Evolutionary conservation across 2,888 invertebrate genomes (phyloP).

Genomic region (Andrena bicolor): DNA sequence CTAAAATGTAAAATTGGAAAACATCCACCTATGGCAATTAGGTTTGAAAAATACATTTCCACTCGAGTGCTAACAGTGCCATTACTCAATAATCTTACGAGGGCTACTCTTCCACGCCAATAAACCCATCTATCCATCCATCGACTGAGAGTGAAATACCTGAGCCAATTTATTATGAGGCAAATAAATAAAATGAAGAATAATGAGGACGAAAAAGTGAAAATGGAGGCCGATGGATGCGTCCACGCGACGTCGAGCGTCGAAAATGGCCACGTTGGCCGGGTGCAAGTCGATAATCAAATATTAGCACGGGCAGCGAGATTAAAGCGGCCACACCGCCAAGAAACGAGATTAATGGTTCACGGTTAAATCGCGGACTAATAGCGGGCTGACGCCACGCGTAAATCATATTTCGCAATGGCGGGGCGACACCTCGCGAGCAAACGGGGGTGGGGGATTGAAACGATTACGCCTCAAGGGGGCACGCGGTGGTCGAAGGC

Average conservation of each 20-base stretch:
- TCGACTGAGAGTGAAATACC: too few relatives aligned
- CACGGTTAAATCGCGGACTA: constrained; percentile 50
- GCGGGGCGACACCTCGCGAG: constrained; percentile 36
- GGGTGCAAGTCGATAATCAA: constrained; percentile 42
- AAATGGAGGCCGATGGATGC: not conserved
- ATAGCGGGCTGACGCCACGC: constrained; percentile 35
- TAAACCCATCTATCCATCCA: not conserved
- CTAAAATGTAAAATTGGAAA: too few relatives aligned
- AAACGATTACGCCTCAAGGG: constrained; percentile 40
- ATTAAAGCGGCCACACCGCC: constrained; percentile 47
- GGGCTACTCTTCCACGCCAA: not conserved
- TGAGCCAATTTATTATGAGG: too few relatives aligned
- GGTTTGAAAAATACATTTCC: not conserved
- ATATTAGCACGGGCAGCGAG: constrained; percentile 45
- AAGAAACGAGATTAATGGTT: constrained; percentile 50
- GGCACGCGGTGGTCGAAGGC: constrained; percentile 13
- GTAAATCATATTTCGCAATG: constrained; percentile 56
- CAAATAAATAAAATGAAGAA: not conserved
- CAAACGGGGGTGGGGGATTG: constrained; percentile 49
- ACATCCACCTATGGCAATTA: not conserved
- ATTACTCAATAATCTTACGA: not conserved
- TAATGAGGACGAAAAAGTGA: not conserved
- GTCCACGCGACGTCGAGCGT: not conserved
- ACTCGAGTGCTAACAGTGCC: not conserved
- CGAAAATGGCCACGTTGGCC: constrained; percentile 11